Evolutionary conservation across 2,888 invertebrate genomes (phyloP).

Genomic region (Melanotus villosus): DNA sequence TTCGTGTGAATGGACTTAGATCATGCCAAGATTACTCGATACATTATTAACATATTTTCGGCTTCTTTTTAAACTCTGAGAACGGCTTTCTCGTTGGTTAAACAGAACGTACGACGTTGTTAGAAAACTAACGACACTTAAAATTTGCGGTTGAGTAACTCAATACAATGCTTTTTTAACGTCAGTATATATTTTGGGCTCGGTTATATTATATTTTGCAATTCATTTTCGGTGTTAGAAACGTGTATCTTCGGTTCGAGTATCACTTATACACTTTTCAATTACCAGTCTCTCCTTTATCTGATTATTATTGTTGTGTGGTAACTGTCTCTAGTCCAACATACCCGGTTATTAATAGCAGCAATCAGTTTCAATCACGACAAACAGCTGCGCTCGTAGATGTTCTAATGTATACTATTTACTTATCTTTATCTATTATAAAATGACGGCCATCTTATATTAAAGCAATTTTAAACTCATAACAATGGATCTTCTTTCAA

Average conservation of each 20-base stretch:
- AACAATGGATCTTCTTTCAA: too few species aligned
- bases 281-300: slow-evolving; percentile 9
- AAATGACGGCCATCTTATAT: neutral
- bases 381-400: slow-evolving; percentile 1
- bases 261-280: slow-evolving; percentile 11
- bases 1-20: slow-evolving; percentile 2
- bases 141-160: slow-evolving; percentile 13
- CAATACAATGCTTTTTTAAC: slow-evolving; percentile 5
- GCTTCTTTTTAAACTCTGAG: slow-evolving; percentile 12
- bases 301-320: slow-evolving; percentile 13
- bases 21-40: neutral
- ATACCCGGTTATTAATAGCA: slow-evolving; percentile 15
- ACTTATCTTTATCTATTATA: neutral
- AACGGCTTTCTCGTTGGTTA: neutral
- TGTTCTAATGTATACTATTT: neutral
- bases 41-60: slow-evolving; percentile 5
- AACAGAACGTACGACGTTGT: slow-evolving; percentile 8
- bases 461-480: too few species aligned
- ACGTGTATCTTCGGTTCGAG: neutral
- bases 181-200: slow-evolving; percentile 5
- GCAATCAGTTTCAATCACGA: slow-evolving; percentile 20
- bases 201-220: slow-evolving; percentile 13
- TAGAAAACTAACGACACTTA: slow-evolving; percentile 6
- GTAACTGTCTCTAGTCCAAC: neutral
- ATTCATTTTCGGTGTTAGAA: slow-evolving; percentile 14